Base-by-base conservation (phyloP, 2,888 invertebrate species). In the Merodon equestris region DNA sequence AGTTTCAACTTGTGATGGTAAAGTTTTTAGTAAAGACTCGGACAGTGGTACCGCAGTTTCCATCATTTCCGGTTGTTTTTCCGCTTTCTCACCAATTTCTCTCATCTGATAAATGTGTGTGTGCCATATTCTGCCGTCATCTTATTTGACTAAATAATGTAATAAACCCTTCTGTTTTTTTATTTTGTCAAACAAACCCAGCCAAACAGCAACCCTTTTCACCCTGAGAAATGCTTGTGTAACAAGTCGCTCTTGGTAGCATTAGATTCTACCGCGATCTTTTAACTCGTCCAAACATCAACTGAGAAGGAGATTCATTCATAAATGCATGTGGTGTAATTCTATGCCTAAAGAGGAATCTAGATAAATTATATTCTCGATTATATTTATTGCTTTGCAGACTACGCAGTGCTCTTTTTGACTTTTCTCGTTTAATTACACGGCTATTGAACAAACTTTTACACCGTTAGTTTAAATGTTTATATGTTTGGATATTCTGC, bases 281-380 rank as follows among this genome's bases (percentile, higher is more conserved):
- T 4, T 81, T 68, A 57, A 71, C 68, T 15, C 76, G 42, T 9
- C 66, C 71, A 14, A 82, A 71, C 76, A 73, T 76, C 15, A 74
- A 13, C 70, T 73, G 74, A 9, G 74, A 66, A 15, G 71, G 76
- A n/a, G 82, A 82, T 19, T 72, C 68, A 0, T 51, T 54, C n/a
- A 77, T 82, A 2, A 54, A 54, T 15, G 57, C 54, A 47, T 77
- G 74, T 76, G 56, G 12, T 70, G 63, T 54, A 27, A 7, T 27
- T 27, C 27, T 27, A 27, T 27, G 7, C 27, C 27, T 2, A 27
- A 27, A 27, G 7, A 27, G 27, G 7, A 27, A 27, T 27, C 7
- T 81, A 82, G 51, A 70, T 66, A 56, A 76, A 27, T n/a, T 81
- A 5, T 40, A 56, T 71, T 44, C 54, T 61, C 2, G 42, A 50